Evolutionary conservation across 2,888 invertebrate species (phyloP).

Genomic region (Drosophila siamana): DNA sequence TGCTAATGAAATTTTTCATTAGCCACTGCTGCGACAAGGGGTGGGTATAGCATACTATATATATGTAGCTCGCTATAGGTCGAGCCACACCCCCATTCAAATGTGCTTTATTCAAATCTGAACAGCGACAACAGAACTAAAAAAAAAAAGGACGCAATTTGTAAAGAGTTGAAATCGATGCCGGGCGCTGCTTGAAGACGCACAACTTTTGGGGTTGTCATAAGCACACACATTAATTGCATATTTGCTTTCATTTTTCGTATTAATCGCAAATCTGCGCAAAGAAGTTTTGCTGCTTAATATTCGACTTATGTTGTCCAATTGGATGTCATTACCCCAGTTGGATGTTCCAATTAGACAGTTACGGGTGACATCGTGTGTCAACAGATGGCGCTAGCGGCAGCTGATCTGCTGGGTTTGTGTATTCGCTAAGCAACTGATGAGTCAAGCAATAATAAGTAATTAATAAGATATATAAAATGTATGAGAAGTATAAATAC

Average conservation of each 20-base stretch:
- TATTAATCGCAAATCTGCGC: neutral
- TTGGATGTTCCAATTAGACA: neutral
- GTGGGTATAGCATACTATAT: conserved; percentile 7
- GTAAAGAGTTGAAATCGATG: conserved; percentile 20
- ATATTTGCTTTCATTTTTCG: neutral
- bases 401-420: conserved; percentile 35
- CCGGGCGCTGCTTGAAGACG: neutral
- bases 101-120: conserved; percentile 32
- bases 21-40: conserved; percentile 13
- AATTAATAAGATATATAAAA: neutral
- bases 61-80: neutral
- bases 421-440: conserved; percentile 16
- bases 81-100: conserved; percentile 48
- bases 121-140: neutral
- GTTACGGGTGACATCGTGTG: neutral
- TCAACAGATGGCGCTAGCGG: conserved; percentile 33
- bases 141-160: conserved; percentile 14
- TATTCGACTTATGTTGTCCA: neutral
- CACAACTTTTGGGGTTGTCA: neutral
- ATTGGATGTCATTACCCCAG: neutral
- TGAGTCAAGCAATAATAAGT: neutral
- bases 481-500: no score
- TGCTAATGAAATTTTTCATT: conserved; percentile 65
- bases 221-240: neutral
- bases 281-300: neutral